Evolutionary conservation across 2,888 invertebrate genomes (phyloP).

Genomic region (Corbicula japonica): DNA sequence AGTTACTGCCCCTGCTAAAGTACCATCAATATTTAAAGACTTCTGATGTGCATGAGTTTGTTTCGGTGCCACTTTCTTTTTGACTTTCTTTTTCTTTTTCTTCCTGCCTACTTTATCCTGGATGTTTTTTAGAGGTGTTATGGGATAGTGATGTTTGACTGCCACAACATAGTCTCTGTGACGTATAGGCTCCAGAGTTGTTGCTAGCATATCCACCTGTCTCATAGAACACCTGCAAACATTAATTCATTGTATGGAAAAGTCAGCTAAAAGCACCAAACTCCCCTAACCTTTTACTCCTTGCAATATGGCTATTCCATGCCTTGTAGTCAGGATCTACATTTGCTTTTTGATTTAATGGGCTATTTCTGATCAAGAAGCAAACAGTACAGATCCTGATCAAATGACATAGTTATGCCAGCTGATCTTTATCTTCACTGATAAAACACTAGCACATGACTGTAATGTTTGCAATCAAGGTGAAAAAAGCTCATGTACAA

Average conservation of each 20-base stretch:
- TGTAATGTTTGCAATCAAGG: too few relatives aligned
- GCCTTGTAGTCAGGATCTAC: too few relatives aligned
- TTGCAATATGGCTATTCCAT: too few relatives aligned
- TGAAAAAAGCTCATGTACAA: too few relatives aligned
- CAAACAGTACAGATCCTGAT: too few relatives aligned
- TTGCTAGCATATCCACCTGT: conserved; percentile 83
- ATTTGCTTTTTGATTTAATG: too few relatives aligned
- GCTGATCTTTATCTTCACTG: too few relatives aligned
- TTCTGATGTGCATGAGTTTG: conserved; percentile 14
- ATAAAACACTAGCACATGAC: too few relatives aligned
- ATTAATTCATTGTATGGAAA: too few relatives aligned
- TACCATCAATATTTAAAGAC: conserved; percentile 36
- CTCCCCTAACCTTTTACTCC: neutral
- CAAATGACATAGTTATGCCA: too few relatives aligned
- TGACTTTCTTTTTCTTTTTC: conserved; percentile 51
- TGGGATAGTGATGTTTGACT: conserved; percentile 75
- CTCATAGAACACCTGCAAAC: conserved; percentile 75
- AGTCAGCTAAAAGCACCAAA: too few relatives aligned
- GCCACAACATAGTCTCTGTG: conserved; percentile 82
- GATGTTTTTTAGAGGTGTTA: conserved; percentile 72
- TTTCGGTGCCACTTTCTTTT: conserved; percentile 34
- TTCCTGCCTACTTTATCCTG: conserved; percentile 32
- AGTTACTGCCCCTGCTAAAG: conserved; percentile 51
- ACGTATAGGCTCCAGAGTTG: conserved; percentile 82
- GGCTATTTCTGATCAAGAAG: too few relatives aligned